Evolutionary conservation across 1,140 invertebrate genomes (phyloP).

Genomic region (Musca domestica): DNA sequence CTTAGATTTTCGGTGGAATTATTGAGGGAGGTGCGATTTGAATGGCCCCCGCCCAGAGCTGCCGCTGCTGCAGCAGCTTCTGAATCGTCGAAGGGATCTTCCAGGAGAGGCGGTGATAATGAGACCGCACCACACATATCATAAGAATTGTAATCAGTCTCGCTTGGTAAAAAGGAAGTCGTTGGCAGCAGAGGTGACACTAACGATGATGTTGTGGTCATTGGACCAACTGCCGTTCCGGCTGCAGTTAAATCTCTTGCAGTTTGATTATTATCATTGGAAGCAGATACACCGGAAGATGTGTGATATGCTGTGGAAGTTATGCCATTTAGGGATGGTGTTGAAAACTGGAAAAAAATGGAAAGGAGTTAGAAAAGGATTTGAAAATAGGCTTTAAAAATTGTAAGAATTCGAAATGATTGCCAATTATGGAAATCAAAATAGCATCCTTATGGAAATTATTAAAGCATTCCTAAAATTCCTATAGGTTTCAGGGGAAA

Average conservation of each 20-base stretch:
- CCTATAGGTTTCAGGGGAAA: no score
- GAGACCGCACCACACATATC: slow-evolving; percentile 20
- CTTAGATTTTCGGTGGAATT: slow-evolving; percentile 51
- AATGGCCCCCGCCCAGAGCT: slow-evolving; percentile 25
- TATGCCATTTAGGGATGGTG: no score
- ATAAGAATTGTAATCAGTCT: slow-evolving; percentile 4
- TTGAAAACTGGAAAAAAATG: no score
- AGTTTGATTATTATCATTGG: background rate
- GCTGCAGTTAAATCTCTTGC: slow-evolving; percentile 26
- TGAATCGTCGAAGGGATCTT: slow-evolving; percentile 25
- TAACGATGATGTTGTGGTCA: background rate
- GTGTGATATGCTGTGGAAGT: no score
- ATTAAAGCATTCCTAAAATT: no score
- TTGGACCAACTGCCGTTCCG: no score
- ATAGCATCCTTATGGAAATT: no score
- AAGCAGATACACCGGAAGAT: slow-evolving; percentile 18
- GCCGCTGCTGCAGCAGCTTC: slow-evolving; percentile 31
- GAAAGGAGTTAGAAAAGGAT: no score
- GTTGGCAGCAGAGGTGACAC: background rate
- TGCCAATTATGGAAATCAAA: no score
- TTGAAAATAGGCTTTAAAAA: no score
- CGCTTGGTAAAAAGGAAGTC: background rate
- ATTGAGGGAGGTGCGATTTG: slow-evolving; percentile 48
- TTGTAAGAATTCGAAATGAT: no score
- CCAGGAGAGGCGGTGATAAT: slow-evolving; percentile 26